phyloP scores from a whole-genome alignment of 2,113 vertebrate species.

The Thermophis baileyi region DNA sequence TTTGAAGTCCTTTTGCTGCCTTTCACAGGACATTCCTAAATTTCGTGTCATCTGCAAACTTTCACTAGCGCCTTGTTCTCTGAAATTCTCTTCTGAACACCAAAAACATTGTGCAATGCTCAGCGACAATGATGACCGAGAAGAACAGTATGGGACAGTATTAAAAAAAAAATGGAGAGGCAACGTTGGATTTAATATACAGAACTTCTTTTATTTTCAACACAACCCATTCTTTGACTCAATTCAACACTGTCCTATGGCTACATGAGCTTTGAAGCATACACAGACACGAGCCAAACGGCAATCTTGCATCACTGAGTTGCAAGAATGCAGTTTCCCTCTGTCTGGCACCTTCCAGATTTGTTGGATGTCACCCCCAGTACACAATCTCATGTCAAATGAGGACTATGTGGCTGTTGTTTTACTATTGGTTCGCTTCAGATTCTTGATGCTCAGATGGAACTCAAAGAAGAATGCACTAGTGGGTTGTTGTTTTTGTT shows the following conservation, averaged over 20 bases:
- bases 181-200: neutral
- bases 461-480: neutral
- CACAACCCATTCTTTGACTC: neutral
- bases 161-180: neutral
- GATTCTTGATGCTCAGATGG: neutral
- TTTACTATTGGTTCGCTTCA: neutral
- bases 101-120: neutral
- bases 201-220: neutral
- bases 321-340: neutral
- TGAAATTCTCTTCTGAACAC: neutral
- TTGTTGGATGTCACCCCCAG: neutral
- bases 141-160: neutral
- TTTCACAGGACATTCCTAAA: constrained; percentile 20
- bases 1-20: neutral
- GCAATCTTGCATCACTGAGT: neutral
- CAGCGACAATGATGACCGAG: neutral
- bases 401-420: neutral
- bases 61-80: constrained; percentile 15
- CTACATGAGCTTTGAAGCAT: neutral
- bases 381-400: neutral
- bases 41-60: neutral
- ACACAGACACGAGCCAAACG: neutral
- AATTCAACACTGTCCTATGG: neutral
- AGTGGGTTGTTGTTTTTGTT: too few species aligned
- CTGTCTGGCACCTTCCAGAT: neutral